A percentile compares a stretch with the other conserved stretches of the same genome.
Conservation (phyloP, 1,140 invertebrate genomes). For the Aphelinus atriplicis region DNA sequence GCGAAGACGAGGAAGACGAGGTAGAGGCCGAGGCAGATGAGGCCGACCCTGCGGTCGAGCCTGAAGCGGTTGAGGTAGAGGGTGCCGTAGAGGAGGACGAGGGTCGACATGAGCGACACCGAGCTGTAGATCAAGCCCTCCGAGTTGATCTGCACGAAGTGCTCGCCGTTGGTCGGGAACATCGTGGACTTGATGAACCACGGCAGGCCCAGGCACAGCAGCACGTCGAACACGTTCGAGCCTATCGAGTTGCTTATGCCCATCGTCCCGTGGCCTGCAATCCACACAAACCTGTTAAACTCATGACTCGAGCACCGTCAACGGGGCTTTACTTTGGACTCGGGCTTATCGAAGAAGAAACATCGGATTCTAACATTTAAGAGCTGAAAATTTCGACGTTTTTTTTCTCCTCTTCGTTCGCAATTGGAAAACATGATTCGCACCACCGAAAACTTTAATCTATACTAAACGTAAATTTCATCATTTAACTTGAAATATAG, state of each 20-base stretch:
- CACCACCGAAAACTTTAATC: no score
- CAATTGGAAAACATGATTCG: no score
- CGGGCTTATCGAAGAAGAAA: no score
- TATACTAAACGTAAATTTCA: no score
- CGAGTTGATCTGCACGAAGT: constrained; percentile 82
- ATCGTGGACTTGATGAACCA: constrained; percentile 87
- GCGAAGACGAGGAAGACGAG: constrained; percentile 80
- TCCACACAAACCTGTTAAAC: no score
- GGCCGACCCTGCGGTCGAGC: constrained; percentile 78
- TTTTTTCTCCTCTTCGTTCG: no score
- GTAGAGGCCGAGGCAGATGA: constrained; percentile 82
- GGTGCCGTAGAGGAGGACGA: constrained; percentile 78
- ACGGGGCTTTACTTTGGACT: no score
- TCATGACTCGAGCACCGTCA: no score
- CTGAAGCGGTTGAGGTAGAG: constrained; percentile 81
- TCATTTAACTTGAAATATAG: no score
- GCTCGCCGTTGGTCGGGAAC: constrained; percentile 73
- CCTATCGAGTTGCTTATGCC: constrained; percentile 89
- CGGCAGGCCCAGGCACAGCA: constrained; percentile 85
- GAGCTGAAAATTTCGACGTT: no score
- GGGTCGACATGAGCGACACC: constrained; percentile 80
- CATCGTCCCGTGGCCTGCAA: constrained; percentile 82
- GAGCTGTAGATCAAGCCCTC: constrained; percentile 85
- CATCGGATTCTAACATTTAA: no score
- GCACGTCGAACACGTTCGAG: constrained; percentile 88